Percentiles rank a stretch among this genome's conserved stretches.
These are phyloP conservation scores for Morone saxatilis DNA, from an alignment of 2,113 vertebrate genomes.

Conservation along the genomic window DNA sequence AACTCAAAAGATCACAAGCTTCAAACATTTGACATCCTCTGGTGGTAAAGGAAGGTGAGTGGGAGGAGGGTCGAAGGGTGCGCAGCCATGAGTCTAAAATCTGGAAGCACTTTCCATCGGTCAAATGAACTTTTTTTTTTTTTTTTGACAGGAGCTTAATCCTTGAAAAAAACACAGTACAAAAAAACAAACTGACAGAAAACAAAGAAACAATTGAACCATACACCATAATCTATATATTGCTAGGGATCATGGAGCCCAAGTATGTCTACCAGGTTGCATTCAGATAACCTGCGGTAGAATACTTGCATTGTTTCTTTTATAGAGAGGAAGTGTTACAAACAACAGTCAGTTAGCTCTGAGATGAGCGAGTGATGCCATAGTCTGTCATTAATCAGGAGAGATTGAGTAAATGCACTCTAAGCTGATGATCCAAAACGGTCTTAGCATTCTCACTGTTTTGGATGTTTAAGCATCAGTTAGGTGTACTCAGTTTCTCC, in stretches of 20 bases:
- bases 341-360: conserved; percentile 80
- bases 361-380: conserved; percentile 62
- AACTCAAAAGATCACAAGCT: conserved; percentile 75
- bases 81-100: conserved; percentile 67
- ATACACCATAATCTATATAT: conserved; percentile 82
- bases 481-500: conserved; percentile 73
- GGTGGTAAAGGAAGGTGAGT: conserved; percentile 15
- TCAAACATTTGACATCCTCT: conserved; percentile 74
- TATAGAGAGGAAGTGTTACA: conserved; percentile 74
- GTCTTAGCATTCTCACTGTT: conserved; percentile 58
- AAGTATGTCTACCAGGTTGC: conserved; percentile 82
- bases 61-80: conserved; percentile 8
- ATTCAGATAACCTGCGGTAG: conserved; percentile 80
- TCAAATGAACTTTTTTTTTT: conserved; percentile 67
- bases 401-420: conserved; percentile 72
- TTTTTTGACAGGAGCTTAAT: conserved; percentile 58
- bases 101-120: conserved; percentile 79
- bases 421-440: conserved; percentile 70
- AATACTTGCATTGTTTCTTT: conserved; percentile 78
- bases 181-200: conserved; percentile 75
- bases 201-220: conserved; percentile 74
- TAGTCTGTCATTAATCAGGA: conserved; percentile 69
- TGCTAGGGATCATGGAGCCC: conserved; percentile 80
- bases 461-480: conserved; percentile 57
- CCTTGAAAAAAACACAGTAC: conserved; percentile 76